These are phyloP conservation scores for Sminthurides aquaticus DNA, from an alignment of 2,888 invertebrate species.

Conservation along the genomic window DNA sequence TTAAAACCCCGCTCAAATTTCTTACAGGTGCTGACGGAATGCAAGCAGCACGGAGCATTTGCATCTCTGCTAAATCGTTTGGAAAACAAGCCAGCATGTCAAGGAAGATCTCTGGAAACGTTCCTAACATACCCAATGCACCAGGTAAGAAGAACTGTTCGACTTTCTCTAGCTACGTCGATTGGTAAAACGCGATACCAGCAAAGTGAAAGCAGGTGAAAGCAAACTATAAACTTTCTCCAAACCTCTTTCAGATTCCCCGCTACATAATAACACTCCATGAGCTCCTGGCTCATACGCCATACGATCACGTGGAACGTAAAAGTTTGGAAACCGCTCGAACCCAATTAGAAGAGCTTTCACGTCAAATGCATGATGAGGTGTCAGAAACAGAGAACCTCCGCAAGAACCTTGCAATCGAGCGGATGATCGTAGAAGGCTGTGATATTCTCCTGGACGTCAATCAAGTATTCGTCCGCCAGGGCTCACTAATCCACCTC, in stretches of 20 bases:
- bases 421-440: conserved; percentile 87
- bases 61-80: conserved; percentile 68
- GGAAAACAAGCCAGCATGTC: conserved; percentile 77
- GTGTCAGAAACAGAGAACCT: conserved; percentile 88
- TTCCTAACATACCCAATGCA: conserved; percentile 92
- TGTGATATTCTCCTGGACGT: conserved; percentile 87
- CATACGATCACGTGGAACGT: conserved; percentile 83
- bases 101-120: conserved; percentile 75
- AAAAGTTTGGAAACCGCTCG: conserved; percentile 80
- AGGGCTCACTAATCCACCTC: conserved; percentile 55
- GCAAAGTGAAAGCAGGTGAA: not conserved
- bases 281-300: conserved; percentile 83
- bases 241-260: conserved; percentile 66
- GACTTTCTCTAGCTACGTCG: not conserved
- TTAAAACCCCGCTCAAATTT: not conserved
- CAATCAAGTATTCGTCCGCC: conserved; percentile 85
- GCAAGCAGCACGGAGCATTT: conserved; percentile 73
- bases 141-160: conserved; percentile 57
- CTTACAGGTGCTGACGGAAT: conserved; percentile 67
- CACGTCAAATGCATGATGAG: conserved; percentile 65
- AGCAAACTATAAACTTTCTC: too few relatives aligned
- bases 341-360: conserved; percentile 76
- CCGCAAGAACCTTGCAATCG: conserved; percentile 81
- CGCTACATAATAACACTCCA: conserved; percentile 85
- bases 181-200: too few relatives aligned